Conservation (phyloP, 2,797 vertebrate species). For the Sebastes minor region DNA sequence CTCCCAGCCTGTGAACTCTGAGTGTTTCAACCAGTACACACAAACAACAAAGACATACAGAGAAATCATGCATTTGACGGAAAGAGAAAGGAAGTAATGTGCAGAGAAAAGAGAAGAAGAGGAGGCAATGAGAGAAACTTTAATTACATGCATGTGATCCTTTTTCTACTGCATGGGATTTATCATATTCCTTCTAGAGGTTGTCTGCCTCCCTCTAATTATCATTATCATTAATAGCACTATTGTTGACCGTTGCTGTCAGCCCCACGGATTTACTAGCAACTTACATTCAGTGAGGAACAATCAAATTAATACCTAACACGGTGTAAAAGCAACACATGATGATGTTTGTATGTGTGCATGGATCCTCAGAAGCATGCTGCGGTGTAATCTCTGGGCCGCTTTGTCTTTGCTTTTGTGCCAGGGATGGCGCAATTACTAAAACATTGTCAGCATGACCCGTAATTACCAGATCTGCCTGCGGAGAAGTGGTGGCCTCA, state of each 20-base stretch:
- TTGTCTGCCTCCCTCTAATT: conserved; percentile 34
- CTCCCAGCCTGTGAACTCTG: conserved; percentile 10
- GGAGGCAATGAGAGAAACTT: background rate
- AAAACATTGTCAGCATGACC: conserved; percentile 78
- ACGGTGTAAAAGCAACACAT: conserved; percentile 48
- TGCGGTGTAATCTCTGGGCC: conserved; percentile 57
- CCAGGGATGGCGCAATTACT: conserved; percentile 75
- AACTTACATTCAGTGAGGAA: conserved; percentile 44
- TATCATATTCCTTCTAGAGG: conserved; percentile 27
- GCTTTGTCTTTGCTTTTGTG: conserved; percentile 72
- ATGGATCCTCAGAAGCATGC: conserved; percentile 43
- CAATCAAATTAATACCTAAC: conserved; percentile 59
- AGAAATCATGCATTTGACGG: background rate
- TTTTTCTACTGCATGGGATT: conserved; percentile 24
- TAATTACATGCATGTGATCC: conserved; percentile 28
- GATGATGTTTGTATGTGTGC: conserved; percentile 51
- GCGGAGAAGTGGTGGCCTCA: conserved; percentile 71
- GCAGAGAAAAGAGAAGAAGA: background rate
- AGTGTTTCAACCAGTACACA: conserved; percentile 19
- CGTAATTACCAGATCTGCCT: conserved; percentile 81
- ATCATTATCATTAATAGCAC: conserved; percentile 64
- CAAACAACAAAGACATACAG: conserved; percentile 28
- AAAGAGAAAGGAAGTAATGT: conserved; percentile 3
- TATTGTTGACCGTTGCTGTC: conserved; percentile 58
- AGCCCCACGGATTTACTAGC: conserved; percentile 55